phyloP scores from a whole-genome alignment of 2,888 invertebrate species.

The Noctua fimbriata region DNA sequence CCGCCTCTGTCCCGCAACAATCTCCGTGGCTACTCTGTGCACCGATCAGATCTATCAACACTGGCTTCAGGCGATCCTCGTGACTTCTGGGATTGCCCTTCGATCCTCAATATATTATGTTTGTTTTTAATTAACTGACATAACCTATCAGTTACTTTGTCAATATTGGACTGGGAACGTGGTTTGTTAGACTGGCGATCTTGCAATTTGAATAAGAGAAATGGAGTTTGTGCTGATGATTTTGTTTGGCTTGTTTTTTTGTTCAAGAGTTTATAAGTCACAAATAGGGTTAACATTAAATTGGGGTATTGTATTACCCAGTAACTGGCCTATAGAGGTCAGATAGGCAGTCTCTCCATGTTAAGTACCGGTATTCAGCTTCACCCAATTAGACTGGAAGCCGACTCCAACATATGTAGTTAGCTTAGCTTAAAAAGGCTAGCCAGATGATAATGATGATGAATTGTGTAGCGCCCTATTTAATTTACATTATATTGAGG shows the following conservation, averaged over 20 bases:
- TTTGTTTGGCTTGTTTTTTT: not conserved
- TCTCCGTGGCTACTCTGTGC: conserved; percentile 59
- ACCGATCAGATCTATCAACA: conserved; percentile 84
- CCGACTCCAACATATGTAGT: no score
- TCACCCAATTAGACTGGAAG: no score
- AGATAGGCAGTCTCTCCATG: no score
- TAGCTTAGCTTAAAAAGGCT: no score
- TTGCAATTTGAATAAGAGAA: conserved; percentile 37
- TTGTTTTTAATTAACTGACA: conserved; percentile 88
- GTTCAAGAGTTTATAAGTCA: not conserved
- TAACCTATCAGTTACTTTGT: conserved; percentile 71
- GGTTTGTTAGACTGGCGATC: conserved; percentile 39
- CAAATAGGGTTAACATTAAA: no score
- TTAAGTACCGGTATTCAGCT: no score
- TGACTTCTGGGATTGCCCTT: conserved; percentile 85
- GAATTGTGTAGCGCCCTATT: no score
- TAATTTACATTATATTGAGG: no score
- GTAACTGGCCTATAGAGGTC: no score
- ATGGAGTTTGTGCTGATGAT: conserved; percentile 1
- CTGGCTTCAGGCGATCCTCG: conserved; percentile 82
- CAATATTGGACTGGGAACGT: conserved; percentile 59
- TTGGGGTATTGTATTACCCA: no score
- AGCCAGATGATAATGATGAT: no score
- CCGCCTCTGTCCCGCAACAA: conserved; percentile 23
- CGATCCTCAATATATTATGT: conserved; percentile 79